Percentiles rank a stretch among this genome's conserved stretches.
Conservation (phyloP, 2,888 invertebrate species). For the Noctua janthina region DNA sequence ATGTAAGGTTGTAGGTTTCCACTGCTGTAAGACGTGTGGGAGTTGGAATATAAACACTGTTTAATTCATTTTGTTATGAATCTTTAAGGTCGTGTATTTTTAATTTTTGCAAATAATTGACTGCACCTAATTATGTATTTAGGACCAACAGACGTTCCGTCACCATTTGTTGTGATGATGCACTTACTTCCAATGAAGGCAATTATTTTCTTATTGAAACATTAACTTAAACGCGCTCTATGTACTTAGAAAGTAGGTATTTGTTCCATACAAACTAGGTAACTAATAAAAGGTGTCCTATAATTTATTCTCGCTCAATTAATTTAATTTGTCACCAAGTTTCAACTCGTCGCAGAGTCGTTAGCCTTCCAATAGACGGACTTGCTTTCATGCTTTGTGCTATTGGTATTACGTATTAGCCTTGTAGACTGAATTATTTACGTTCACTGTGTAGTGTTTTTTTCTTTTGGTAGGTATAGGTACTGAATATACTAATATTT, state of each 20-base stretch:
- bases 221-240: not conserved
- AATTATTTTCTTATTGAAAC: slow-evolving; percentile 7
- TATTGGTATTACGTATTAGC: slow-evolving; percentile 47
- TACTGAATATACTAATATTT: not conserved
- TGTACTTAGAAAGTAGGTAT: slow-evolving; percentile 2
- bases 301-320: not conserved
- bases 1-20: slow-evolving; percentile 20
- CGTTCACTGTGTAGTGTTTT: slow-evolving; percentile 50
- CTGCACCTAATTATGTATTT: not conserved
- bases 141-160: not conserved
- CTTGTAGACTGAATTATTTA: slow-evolving; percentile 53
- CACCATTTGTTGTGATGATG: not conserved
- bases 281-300: not conserved
- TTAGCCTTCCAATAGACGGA: slow-evolving; percentile 45
- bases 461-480: slow-evolving; percentile 14
- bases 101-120: not conserved
- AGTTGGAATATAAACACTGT: slow-evolving; percentile 39
- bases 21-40: slow-evolving; percentile 30
- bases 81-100: not conserved
- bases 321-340: slow-evolving; percentile 26
- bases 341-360: slow-evolving; percentile 26
- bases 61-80: not conserved
- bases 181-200: slow-evolving; percentile 8
- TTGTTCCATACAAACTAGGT: not conserved
- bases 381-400: slow-evolving; percentile 55